Base-by-base conservation (phyloP, 2,113 vertebrate species). In the Sorex fumeus region DNA sequence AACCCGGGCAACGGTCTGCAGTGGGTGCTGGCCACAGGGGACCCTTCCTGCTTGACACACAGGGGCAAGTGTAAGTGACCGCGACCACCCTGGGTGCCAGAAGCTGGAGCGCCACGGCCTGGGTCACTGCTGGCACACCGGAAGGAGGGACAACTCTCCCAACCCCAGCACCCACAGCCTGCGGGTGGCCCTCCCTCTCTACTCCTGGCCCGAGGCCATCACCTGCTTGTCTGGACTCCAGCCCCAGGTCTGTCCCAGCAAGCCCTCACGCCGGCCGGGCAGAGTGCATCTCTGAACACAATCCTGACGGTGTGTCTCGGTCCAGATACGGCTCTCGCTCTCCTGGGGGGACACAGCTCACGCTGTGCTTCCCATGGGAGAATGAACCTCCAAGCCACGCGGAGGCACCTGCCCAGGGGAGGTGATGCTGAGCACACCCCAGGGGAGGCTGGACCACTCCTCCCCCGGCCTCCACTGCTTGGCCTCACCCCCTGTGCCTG, bases 61-160 rank as follows among this genome's bases (percentile, higher is more conserved):
- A 0, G 0, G 16, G 8, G 69, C 2, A 0, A 60, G 8, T 30
- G 30, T 62, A 28, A 2, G 18, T 2, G 36, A 47, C 5, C 3
- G 15, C 0, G 0, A 67, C 0, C 1, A 74, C 43, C 34, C 23
- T 4, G 0, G 53, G 12, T 13, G 18, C 57, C 32, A 43, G 50
- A 74, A 45, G 50, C n/a, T n/a, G n/a, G 53, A 69, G 21, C 12
- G 18, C 30, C 47, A 7, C 19, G 5, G 15, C 15, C 23, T 16
- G 72, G 70, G 50, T 25, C n/a, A 40, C 15, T 15, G 21, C 2
- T 1, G 23, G 16, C 13, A 32, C 2, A 21, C 1, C 6, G 21
- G 36, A 0, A 3, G 34, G 0, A 6, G 50, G 13, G 2, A 34
- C 27, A 45, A 30, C 21, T 2, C 60, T 19, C 40, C 27, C 0